phyloP scores from a whole-genome alignment of 2,113 vertebrate genomes.

The zebrafish (Danio rerio) region DNA sequence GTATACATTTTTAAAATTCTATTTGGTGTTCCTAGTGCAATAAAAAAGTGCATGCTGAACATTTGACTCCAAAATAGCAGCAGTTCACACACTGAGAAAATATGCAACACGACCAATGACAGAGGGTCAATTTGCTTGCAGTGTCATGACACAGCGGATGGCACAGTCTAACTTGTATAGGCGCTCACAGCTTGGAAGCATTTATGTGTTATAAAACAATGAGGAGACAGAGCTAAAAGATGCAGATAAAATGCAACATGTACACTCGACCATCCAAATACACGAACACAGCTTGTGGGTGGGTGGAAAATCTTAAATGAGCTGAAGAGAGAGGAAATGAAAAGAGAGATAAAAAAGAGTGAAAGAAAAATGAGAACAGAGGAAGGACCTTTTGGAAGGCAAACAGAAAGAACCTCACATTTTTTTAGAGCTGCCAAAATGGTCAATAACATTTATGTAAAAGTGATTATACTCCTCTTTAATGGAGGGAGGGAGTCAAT shows the following conservation, averaged over 20 bases:
- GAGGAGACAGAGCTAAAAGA: slow-evolving; percentile 30
- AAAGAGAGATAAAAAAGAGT: slow-evolving; percentile 4
- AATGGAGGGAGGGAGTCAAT: background rate
- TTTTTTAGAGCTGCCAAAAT: slow-evolving; percentile 54
- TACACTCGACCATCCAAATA: slow-evolving; percentile 18
- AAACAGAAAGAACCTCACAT: slow-evolving; percentile 57
- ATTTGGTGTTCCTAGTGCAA: background rate
- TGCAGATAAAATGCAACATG: slow-evolving; percentile 22
- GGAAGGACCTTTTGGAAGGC: slow-evolving; percentile 49
- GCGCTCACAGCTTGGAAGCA: slow-evolving; percentile 42
- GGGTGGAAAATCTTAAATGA: slow-evolving; percentile 65
- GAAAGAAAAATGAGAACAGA: background rate
- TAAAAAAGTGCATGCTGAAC: background rate
- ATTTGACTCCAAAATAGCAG: background rate
- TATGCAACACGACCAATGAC: background rate
- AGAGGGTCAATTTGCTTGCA: background rate
- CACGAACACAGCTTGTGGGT: slow-evolving; percentile 71
- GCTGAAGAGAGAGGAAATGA: slow-evolving; percentile 57
- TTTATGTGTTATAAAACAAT: slow-evolving; percentile 42
- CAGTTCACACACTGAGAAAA: background rate
- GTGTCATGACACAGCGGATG: background rate
- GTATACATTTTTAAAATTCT: background rate
- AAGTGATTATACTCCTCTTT: slow-evolving; percentile 45
- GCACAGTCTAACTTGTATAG: background rate
- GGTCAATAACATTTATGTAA: no score